Percentiles rank a stretch among this genome's conserved stretches.
These are phyloP conservation scores for Tenthredo livida DNA, from an alignment of 2,888 invertebrate species.

Conservation along the genomic window DNA sequence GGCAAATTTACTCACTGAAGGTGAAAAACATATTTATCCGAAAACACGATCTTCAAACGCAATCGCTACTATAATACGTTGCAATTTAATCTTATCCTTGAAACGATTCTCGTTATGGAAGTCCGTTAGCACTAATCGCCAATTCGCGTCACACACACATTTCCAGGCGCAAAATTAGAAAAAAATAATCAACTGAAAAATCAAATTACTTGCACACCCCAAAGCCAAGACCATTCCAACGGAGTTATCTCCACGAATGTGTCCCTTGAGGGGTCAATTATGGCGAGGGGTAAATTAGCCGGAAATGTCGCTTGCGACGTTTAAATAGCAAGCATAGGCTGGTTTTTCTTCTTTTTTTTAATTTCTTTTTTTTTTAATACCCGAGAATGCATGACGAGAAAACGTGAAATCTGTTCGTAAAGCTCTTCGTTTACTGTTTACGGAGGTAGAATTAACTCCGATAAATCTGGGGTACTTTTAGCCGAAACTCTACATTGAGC, in stretches of 20 bases:
- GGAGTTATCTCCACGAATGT: conserved; percentile 11
- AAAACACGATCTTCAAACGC: not conserved
- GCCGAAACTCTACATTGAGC: conserved; percentile 16
- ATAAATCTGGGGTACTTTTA: conserved; percentile 29
- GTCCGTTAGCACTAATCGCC: conserved; percentile 22
- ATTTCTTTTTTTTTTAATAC: not conserved
- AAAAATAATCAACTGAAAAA: conserved; percentile 43
- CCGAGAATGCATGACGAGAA: not conserved
- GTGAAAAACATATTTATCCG: not conserved
- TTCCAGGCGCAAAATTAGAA: conserved; percentile 20
- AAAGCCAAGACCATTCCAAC: not conserved
- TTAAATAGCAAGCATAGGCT: not conserved
- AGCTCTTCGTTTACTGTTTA: conserved; percentile 18
- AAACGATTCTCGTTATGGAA: conserved; percentile 8
- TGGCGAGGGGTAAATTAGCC: conserved; percentile 44
- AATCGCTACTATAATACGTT: not conserved
- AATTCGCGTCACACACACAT: conserved; percentile 34
- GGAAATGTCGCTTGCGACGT: not conserved
- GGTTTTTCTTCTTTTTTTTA: not conserved
- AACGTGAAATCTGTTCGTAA: conserved; percentile 33
- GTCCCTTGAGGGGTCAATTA: conserved; percentile 40
- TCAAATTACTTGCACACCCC: conserved; percentile 29
- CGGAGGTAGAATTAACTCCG: conserved; percentile 28
- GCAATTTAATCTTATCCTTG: not conserved
- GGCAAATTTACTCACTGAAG: conserved; percentile 3